These are phyloP conservation scores for Tetraodon nigroviridis DNA, from an alignment of 2,113 vertebrate genomes.

Conservation along the genomic window DNA sequence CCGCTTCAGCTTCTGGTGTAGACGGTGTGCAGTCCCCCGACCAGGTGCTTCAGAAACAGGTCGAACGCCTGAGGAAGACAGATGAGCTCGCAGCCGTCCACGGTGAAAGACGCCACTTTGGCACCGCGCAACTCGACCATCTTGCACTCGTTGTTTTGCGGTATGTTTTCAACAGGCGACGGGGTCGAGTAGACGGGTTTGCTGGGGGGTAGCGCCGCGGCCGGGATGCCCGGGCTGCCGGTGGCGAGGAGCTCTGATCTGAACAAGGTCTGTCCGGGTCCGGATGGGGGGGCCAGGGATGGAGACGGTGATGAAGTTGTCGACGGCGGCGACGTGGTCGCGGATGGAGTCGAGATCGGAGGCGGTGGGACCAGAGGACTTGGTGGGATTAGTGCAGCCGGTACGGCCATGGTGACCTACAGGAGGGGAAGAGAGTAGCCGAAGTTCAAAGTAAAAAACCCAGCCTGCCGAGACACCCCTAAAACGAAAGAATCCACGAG, in stretches of 20 bases:
- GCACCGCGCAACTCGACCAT: constrained; percentile 97
- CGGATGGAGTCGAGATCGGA: constrained; percentile 83
- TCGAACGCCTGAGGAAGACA: constrained; percentile 98
- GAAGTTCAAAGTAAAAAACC: constrained; percentile 79
- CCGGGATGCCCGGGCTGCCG: constrained; percentile 77
- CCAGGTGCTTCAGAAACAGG: constrained; percentile 98
- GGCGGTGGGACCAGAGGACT: constrained; percentile 57
- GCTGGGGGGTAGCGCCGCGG: constrained; percentile 77
- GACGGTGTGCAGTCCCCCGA: constrained; percentile 96
- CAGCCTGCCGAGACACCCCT: constrained; percentile 57
- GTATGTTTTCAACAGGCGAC: constrained; percentile 97
- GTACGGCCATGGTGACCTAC: constrained; percentile 94
- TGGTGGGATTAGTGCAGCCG: constrained; percentile 89
- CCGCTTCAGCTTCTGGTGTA: constrained; percentile 99
- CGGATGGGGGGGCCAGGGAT: constrained; percentile 68
- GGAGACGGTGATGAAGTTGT: constrained; percentile 88
- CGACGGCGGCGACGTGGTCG: constrained; percentile 81
- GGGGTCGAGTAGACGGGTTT: constrained; percentile 98
- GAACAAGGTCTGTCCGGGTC: constrained; percentile 83
- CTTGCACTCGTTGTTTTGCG: constrained; percentile 98
- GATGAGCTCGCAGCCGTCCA: constrained; percentile 96
- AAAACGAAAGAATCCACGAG: constrained; percentile 75
- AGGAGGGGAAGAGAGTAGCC: constrained; percentile 67
- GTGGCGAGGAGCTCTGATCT: constrained; percentile 81
- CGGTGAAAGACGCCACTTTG: constrained; percentile 97